phyloP scores from a whole-genome alignment of 2,888 invertebrate genomes.

The Chrysolina haemoptera region DNA sequence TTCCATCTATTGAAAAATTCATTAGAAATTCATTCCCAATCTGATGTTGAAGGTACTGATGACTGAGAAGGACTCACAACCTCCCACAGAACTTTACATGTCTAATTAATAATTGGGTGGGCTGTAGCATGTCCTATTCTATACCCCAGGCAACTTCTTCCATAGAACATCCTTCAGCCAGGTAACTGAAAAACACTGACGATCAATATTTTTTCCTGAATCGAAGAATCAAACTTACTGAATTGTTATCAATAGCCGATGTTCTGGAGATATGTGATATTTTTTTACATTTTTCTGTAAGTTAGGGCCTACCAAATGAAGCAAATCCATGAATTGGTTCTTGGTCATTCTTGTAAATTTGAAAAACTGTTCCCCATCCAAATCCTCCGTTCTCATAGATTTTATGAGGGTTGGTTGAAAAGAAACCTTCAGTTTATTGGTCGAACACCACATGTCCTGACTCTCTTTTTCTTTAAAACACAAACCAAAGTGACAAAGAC shows the following conservation, averaged over 20 bases:
- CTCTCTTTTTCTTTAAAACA: background rate
- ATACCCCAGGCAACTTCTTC: conserved; percentile 29
- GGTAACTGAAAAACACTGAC: conserved; percentile 20
- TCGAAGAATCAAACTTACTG: conserved; percentile 5
- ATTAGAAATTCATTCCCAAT: conserved; percentile 23
- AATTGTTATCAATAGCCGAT: conserved; percentile 13
- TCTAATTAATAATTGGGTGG: conserved; percentile 27
- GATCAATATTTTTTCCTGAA: background rate
- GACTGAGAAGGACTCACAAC: conserved; percentile 2
- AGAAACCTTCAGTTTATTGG: conserved; percentile 6
- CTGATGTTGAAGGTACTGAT: background rate
- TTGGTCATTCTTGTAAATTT: conserved; percentile 4
- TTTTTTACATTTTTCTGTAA: conserved; percentile 1
- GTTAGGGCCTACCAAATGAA: background rate
- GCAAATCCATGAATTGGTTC: conserved; percentile 13
- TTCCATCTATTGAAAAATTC: conserved; percentile 27
- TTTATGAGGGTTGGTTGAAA: background rate
- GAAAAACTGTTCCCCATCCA: background rate
- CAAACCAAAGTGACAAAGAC: background rate
- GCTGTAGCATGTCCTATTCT: conserved; percentile 33
- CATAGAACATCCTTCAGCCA: conserved; percentile 31
- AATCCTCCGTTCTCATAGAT: background rate
- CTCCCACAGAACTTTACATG: conserved; percentile 25
- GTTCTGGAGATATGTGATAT: conserved; percentile 13
- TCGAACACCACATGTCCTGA: conserved; percentile 13